Conservation (phyloP, 1,140 invertebrate genomes). For the Drosophila biarmipes region DNA sequence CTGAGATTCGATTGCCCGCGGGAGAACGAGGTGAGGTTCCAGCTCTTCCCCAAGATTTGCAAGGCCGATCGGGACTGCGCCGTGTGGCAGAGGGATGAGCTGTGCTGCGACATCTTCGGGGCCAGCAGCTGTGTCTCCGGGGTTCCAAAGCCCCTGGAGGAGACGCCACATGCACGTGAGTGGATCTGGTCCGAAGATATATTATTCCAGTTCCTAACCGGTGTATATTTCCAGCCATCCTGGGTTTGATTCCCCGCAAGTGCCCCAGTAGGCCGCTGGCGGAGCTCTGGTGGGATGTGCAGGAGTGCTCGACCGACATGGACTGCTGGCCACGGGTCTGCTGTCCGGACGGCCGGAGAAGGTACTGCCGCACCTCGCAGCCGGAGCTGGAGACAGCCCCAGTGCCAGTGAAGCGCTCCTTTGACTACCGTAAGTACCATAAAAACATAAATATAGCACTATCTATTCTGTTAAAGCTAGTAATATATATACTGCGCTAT, state of each 20-base stretch:
- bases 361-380: constrained; percentile 88
- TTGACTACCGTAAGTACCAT: constrained; percentile 85
- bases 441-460: too few relatives aligned
- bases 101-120: constrained; percentile 86
- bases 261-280: constrained; percentile 88
- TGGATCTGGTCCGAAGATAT: neutral
- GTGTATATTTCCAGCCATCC: constrained; percentile 85
- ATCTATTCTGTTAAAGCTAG: too few relatives aligned
- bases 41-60: constrained; percentile 86
- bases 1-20: constrained; percentile 85
- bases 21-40: constrained; percentile 84
- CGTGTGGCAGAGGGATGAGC: constrained; percentile 85
- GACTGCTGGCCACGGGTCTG: constrained; percentile 90
- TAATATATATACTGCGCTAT: too few relatives aligned
- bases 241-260: constrained; percentile 88
- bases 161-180: constrained; percentile 86
- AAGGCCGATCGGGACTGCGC: constrained; percentile 86
- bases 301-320: constrained; percentile 87
- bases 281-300: constrained; percentile 88
- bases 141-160: constrained; percentile 85
- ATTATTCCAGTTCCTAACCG: neutral
- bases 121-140: constrained; percentile 86
- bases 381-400: constrained; percentile 87
- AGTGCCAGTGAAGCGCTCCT: constrained; percentile 85
- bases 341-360: constrained; percentile 87